Base-by-base conservation (phyloP, 2,797 vertebrate species). In the Siniperca obscura region DNA sequence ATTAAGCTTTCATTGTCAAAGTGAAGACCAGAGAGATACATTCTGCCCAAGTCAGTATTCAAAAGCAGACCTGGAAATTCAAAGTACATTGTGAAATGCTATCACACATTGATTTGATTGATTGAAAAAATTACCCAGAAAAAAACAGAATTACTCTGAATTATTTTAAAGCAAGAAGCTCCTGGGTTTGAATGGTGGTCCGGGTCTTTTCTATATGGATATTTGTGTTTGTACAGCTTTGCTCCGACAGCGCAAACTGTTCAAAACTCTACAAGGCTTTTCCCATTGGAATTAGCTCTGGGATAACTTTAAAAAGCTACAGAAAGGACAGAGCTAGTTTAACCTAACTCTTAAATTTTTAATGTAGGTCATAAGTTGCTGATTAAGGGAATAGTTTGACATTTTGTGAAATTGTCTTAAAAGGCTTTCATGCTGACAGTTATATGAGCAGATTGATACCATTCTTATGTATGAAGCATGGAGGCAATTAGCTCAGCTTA, bases 1-100 rank as follows among this genome's bases (percentile, higher is more conserved):
- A 90, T 88, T 92, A 89, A 84, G 83, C 87, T 89, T 87, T 90
- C 61, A 88, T 83, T 78, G 86, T 84, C 77, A 85, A 86, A 88
- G 57, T 86, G 61, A 68, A 83, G 75, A 87, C 80, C 87, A 81
- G 74, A 84, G 82, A 89, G 67, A 85, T 62, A 66, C 62, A 72
- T 12, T 84, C 70, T 84, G 70, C 56, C 78, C 78, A 81, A 77
- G 78, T 68, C 67, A 77, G 81, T 84, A 88, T 88, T 89, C 60
- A 70, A 76, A 87, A 62, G 46, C 46, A 78, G 71, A 87, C 52
- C 61, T 73, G 67, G 65, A 80, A 66, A 87, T 77, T 81, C 11
- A 77, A 71, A 86, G 42, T 46, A 62, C 70, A 78, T 22, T 61
- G 42, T 30, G 4, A 81, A 76, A 65, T 64, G 46, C 30, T 75